Evolutionary conservation across 2,888 invertebrate species (phyloP), one percentile per base, ranked within the genome.

Genomic region (Mesoligia furuncula): DNA sequence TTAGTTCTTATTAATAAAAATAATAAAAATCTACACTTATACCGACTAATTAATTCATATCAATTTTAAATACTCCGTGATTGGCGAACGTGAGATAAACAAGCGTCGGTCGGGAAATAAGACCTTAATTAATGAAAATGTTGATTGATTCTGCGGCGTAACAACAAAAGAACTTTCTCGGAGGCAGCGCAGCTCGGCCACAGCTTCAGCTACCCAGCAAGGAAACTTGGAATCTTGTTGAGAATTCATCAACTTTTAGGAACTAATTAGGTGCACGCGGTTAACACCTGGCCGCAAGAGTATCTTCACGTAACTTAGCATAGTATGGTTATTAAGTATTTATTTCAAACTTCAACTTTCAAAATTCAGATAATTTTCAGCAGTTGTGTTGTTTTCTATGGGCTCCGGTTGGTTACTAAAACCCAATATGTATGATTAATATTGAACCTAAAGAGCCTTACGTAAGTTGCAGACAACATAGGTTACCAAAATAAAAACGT

Each of bases 101-200:
- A 70, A 51, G 48, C 51, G 45, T 64, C 64, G 36, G 45, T 64
- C 64, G 36, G 31, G 31, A 77, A 87, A 80, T 51, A 70, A 81
- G 51, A 59, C 57, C 36, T 85, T 77, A 86, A 87, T 84, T 76
- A 81, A 88, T 81, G 62, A 80, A 86, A 88, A 51, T 73, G 62
- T 83, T 83, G 76, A 85, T 88, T 83, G 80, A 87, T 88, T 83
- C 87, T 72, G 81, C 66, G 77, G 80, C 68, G 67, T 72, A 85
- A 86, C 76, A 85, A 87, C 80, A 81, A 83, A 86, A 72, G 73
- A 85, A 80, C 64, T 86, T 86, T 67, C 76, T 68, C n/a, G 20
- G n/a, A 51, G 79, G 72, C 69, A 45, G 48, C 20, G 17, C 48
- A 27, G 77, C 66, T 78, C 36, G 66, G 39, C 71, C 69, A 36